These are phyloP conservation scores for Manduca sexta DNA, from an alignment of 1,140 invertebrate genomes.

Conservation along the genomic window DNA sequence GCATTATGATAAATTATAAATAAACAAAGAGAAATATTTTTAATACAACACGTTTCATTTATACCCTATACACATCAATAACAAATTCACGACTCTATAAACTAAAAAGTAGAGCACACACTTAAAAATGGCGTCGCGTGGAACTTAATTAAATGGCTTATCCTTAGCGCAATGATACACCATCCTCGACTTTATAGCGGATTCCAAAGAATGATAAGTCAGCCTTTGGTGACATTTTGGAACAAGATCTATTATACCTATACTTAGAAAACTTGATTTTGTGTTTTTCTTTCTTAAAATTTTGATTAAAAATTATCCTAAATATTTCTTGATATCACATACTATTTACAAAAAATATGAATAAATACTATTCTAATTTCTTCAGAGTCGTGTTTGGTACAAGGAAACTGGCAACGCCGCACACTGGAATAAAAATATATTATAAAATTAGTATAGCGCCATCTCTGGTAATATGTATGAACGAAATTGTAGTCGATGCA, in stretches of 20 bases:
- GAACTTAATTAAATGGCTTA: no score
- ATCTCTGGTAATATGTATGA: not conserved
- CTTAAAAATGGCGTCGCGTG: no score
- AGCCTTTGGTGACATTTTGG: no score
- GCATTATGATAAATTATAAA: conserved; percentile 62
- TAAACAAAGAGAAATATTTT: conserved; percentile 68
- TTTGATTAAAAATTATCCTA: not conserved
- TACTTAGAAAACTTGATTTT: no score
- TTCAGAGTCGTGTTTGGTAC: conserved; percentile 64
- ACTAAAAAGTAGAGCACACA: no score
- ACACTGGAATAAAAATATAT: conserved; percentile 45
- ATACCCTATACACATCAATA: conserved; percentile 5
- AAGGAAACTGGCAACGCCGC: conserved; percentile 47
- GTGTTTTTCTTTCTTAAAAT: not conserved
- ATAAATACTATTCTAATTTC: conserved; percentile 51
- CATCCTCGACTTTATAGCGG: no score
- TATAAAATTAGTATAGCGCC: not conserved
- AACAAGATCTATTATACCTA: no score
- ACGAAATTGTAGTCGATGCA: not conserved
- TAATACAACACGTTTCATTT: conserved; percentile 26
- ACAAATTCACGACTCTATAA: no score
- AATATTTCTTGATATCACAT: not conserved
- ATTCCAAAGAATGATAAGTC: no score
- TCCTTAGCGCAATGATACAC: no score
- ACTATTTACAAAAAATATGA: not conserved